A percentile compares a stretch with the other conserved stretches of the same genome.
Conservation (phyloP, 64 coral and sea anemone species). For the Actinia equina region DNA sequence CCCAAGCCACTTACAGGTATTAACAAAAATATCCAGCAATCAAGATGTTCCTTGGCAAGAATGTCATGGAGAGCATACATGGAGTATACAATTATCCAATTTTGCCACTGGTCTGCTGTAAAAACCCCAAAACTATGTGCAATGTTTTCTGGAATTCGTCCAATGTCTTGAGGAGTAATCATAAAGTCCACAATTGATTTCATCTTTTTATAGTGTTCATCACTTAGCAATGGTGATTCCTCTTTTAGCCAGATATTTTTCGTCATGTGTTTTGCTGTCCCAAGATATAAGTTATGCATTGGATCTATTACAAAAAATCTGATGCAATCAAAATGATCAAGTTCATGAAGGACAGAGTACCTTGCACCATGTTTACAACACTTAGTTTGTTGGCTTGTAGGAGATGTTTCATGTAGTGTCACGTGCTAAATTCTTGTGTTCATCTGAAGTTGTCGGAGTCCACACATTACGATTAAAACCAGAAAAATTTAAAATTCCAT, state of each 20-base stretch:
- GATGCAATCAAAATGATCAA: constrained; percentile 29
- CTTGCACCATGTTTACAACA: not conserved
- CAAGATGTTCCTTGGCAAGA: not conserved
- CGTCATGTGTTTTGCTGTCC: constrained; percentile 22
- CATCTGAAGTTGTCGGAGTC: not conserved
- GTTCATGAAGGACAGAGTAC: not conserved
- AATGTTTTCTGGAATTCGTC: constrained; percentile 11
- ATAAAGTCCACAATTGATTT: not conserved
- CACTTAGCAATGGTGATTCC: not conserved
- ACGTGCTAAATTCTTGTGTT: not conserved
- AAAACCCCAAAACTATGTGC: not conserved
- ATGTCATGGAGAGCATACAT: not conserved
- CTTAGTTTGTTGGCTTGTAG: not conserved
- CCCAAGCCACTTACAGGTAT: constrained; percentile 8
- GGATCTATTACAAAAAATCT: constrained; percentile 22
- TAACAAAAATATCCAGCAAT: constrained; percentile 21
- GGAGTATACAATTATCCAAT: constrained; percentile 24
- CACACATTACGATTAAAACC: constrained; percentile 21
- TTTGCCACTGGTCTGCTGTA: constrained; percentile 42
- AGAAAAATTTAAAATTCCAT: constrained; percentile 25
- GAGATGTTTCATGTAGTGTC: not conserved
- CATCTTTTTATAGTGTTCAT: not conserved
- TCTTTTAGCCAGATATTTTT: constrained; percentile 12
- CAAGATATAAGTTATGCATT: constrained; percentile 35
- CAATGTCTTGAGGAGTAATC: constrained; percentile 3